Percentiles rank a stretch among this genome's conserved stretches.
These are phyloP conservation scores for Psittacula echo DNA, from an alignment of 2,797 vertebrate genomes.

Conservation along the genomic window DNA sequence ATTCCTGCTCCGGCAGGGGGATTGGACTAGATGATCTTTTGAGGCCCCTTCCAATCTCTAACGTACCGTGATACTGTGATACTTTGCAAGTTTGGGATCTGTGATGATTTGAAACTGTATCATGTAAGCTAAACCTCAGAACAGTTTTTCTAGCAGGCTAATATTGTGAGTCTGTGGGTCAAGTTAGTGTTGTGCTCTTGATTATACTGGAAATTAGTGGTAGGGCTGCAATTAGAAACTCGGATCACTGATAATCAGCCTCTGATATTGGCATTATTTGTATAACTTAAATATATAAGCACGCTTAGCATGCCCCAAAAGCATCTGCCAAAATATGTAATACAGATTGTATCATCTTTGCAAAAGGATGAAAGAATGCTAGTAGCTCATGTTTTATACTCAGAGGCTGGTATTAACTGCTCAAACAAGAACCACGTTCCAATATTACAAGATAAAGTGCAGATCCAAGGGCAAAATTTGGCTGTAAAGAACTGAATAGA, in stretches of 20 bases:
- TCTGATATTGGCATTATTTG: background rate
- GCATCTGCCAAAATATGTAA: slow-evolving; percentile 16
- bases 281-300: background rate
- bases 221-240: slow-evolving; percentile 2
- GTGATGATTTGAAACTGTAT: background rate
- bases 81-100: background rate
- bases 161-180: background rate
- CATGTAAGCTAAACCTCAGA: background rate
- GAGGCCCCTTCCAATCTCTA: too few relatives aligned
- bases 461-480: slow-evolving; percentile 75
- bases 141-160: background rate
- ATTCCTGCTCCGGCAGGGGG: too few relatives aligned
- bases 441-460: slow-evolving; percentile 63
- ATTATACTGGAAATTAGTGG: background rate
- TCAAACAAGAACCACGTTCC: slow-evolving; percentile 50
- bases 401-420: slow-evolving; percentile 55
- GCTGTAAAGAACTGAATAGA: slow-evolving; percentile 73
- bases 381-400: slow-evolving; percentile 48
- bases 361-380: slow-evolving; percentile 23
- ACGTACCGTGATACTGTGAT: too few relatives aligned
- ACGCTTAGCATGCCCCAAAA: background rate
- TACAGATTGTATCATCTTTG: background rate
- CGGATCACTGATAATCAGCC: background rate
- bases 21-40: too few relatives aligned
- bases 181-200: background rate